Base-by-base conservation (phyloP, 1,140 invertebrate species). In the Liolophura sinensis region DNA sequence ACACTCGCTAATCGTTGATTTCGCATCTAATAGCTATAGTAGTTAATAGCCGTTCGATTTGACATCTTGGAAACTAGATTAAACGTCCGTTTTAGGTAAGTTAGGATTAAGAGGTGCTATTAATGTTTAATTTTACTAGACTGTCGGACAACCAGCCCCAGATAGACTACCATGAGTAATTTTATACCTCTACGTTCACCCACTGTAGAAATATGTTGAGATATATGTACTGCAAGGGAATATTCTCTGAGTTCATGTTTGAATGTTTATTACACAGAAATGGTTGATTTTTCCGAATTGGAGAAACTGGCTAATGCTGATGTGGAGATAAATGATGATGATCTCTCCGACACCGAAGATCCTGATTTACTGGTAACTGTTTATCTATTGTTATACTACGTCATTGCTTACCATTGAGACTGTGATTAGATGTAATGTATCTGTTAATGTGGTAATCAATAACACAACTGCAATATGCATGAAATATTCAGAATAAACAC, bases 281-380 rank as follows among this genome's bases (percentile, higher is more conserved):
- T 65, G 60, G 69, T 75, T 72, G 84, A 89, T 68, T 82, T 93
- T 52, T 57, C 70, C 24, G 72, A 74, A 11, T 76, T 83, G 68
- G 90, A 94, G 82, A 85, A 85, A 64, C 90, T 94, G 89, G 88
- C 93, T 48, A 88, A 88, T 20, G 89, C 88, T 25, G 92, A 91
- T 74, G 80, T 93, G 78, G 88, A 88, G 79, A 88, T 89, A 62
- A 86, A 86, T 56, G 90, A 92, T 85, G 92, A 93, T 69, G 92
- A 93, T 64, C 58, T 81, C 1, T 82, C 80, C 25, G 81, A 82
- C 55, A 79, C 78, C 64, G 80, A 82, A 24, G 80, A 82, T 57
- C 73, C 78, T 5, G 80, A 82, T 51, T 63, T 82, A 6, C 40
- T 82, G 74, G 79, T 78, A 68, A 60, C 65, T 67, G 51, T 50